Percentiles rank a stretch among this genome's conserved stretches.
phyloP scores from a whole-genome alignment of 2,797 vertebrate genomes.

The Sebastes itinus region DNA sequence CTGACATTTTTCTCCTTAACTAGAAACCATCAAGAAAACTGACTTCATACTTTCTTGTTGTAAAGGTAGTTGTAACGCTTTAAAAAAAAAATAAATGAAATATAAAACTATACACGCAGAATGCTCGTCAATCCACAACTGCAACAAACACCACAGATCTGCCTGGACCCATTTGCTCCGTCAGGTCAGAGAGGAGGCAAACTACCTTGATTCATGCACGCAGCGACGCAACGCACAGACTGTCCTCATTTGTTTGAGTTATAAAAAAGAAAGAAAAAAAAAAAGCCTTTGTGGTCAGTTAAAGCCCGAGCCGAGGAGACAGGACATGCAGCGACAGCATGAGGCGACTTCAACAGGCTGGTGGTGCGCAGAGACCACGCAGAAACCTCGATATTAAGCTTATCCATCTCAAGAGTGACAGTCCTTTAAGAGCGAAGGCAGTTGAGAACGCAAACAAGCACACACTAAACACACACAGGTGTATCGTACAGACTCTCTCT shows the following conservation, averaged over 20 bases:
- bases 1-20: background rate
- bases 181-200: constrained; percentile 32
- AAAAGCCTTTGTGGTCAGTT: constrained; percentile 13
- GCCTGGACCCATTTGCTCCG: constrained; percentile 40
- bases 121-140: constrained; percentile 25
- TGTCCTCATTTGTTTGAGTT: constrained; percentile 17
- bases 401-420: constrained; percentile 12
- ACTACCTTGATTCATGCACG: constrained; percentile 40
- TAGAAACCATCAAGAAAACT: background rate
- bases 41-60: background rate
- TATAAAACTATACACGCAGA: constrained; percentile 28
- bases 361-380: background rate
- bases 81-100: background rate
- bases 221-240: constrained; percentile 19
- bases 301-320: constrained; percentile 51
- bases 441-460: constrained; percentile 44
- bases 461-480: constrained; percentile 23
- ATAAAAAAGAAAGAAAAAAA: constrained; percentile 4
- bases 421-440: constrained; percentile 61
- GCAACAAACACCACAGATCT: constrained; percentile 38
- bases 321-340: constrained; percentile 62
- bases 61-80: constrained; percentile 24
- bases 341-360: constrained; percentile 49
- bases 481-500: constrained; percentile 28
- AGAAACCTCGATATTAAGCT: constrained; percentile 19